These are phyloP conservation scores for Syrphus vitripennis DNA, from an alignment of 2,888 invertebrate genomes.

Conservation along the genomic window DNA sequence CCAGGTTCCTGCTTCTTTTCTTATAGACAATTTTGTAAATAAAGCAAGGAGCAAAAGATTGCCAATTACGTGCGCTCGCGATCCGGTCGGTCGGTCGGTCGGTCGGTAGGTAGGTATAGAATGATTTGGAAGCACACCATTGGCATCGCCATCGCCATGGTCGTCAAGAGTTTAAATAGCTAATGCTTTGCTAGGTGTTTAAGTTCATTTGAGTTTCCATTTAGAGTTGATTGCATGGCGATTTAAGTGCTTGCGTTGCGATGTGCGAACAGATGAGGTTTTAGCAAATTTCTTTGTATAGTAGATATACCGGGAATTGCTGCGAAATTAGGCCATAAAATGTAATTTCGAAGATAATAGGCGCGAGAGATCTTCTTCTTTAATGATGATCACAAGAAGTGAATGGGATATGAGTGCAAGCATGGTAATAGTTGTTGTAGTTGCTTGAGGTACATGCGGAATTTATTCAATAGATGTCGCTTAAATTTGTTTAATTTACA, in stretches of 20 bases:
- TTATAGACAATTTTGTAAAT: conserved; percentile 1
- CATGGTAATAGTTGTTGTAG: not conserved
- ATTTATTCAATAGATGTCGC: conserved; percentile 6
- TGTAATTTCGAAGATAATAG: conserved; percentile 20
- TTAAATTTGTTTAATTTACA: conserved; percentile 10
- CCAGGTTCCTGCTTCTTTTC: not conserved
- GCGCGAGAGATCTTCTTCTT: not conserved
- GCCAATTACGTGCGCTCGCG: conserved; percentile 27
- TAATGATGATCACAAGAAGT: not conserved
- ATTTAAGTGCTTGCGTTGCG: conserved; percentile 36
- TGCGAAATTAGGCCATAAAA: conserved; percentile 48
- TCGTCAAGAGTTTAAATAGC: conserved; percentile 30
- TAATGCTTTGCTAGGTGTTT: conserved; percentile 59
- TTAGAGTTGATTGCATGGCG: conserved; percentile 60
- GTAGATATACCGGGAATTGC: not conserved
- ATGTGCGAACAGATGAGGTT: conserved; percentile 60
- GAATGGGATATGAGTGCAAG: not conserved
- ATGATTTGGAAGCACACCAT: conserved; percentile 14
- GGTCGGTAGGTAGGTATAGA: not conserved
- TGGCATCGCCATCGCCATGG: no score
- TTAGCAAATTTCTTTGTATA: conserved; percentile 34
- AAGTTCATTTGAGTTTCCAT: conserved; percentile 60
- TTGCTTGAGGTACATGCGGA: not conserved
- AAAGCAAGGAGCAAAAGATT: conserved; percentile 4
- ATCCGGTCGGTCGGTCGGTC: not conserved